Percentiles rank a stretch among this genome's conserved stretches.
These are phyloP conservation scores for Sacculina carcini DNA, from an alignment of 2,888 invertebrate genomes.

Conservation along the genomic window DNA sequence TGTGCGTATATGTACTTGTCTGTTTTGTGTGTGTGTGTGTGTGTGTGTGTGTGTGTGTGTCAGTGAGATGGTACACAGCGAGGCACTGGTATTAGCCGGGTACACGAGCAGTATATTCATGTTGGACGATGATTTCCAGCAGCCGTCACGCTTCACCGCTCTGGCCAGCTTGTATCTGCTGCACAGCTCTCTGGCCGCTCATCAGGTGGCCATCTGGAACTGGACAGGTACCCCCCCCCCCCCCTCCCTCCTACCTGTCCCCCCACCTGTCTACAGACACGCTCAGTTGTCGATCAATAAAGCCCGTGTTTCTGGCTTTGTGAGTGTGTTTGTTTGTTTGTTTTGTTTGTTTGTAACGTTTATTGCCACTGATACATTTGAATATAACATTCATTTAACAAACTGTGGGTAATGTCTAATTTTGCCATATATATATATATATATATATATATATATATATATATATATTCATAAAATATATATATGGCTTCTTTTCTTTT, in stretches of 20 bases:
- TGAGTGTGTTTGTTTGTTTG: neutral
- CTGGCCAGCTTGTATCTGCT: constrained; percentile 3
- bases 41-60: no score
- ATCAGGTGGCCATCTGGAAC: neutral
- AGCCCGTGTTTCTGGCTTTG: neutral
- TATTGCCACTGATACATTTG: neutral
- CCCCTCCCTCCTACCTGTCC: no score
- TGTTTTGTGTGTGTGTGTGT: no score
- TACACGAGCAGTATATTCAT: neutral
- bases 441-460: neutral
- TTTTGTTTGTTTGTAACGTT: no score
- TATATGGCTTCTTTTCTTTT: neutral
- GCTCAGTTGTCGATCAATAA: no score
- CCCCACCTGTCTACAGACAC: no score
- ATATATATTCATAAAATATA: neutral
- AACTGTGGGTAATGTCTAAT: constrained; percentile 12
- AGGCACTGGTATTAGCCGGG: neutral
- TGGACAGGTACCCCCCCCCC: no score
- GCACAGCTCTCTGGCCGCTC: neutral
- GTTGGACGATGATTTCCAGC: neutral
- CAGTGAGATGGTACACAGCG: neutral
- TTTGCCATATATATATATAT: no score
- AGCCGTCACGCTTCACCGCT: constrained; percentile 4
- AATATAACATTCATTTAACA: no score
- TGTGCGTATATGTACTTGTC: no score